Evolutionary conservation across 2,888 invertebrate genomes (phyloP).

Genomic region (Microctonus brassicae): DNA sequence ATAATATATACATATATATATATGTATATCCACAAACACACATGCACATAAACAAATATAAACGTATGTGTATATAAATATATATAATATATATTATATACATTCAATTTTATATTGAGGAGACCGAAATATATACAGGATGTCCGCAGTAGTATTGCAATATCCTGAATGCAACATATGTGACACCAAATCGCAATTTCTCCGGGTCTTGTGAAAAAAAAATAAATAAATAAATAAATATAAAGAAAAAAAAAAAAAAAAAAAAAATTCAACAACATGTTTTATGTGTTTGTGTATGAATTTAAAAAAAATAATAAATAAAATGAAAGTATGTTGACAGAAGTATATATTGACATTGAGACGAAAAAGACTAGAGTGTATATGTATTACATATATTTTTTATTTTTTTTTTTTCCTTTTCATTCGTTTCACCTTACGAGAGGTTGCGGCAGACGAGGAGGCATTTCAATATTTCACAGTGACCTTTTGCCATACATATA

Average conservation of each 20-base stretch:
- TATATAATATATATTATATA: neutral
- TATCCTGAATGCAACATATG: neutral
- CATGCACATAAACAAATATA: too few relatives aligned
- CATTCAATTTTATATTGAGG: conserved; percentile 6
- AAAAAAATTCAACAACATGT: neutral
- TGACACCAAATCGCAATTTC: conserved; percentile 25
- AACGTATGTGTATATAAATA: too few relatives aligned
- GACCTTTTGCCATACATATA: neutral
- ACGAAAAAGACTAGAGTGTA: neutral
- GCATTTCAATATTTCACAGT: neutral
- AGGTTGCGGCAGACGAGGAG: neutral
- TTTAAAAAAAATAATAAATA: neutral
- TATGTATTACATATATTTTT: neutral
- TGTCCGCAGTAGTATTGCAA: conserved; percentile 7
- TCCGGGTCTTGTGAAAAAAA: neutral
- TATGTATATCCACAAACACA: conserved; percentile 10
- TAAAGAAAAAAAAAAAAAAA: neutral
- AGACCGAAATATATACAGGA: neutral
- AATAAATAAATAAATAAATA: too few relatives aligned
- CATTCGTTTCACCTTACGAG: neutral
- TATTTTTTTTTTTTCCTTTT: neutral
- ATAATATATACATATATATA: neutral
- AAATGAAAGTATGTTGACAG: neutral
- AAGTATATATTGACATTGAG: neutral
- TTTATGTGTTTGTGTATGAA: conserved; percentile 1